Percentiles rank a stretch among this genome's conserved stretches.
Evolutionary conservation across 2,797 vertebrate species (phyloP).

Genomic region (Notamacropus eugenii): DNA sequence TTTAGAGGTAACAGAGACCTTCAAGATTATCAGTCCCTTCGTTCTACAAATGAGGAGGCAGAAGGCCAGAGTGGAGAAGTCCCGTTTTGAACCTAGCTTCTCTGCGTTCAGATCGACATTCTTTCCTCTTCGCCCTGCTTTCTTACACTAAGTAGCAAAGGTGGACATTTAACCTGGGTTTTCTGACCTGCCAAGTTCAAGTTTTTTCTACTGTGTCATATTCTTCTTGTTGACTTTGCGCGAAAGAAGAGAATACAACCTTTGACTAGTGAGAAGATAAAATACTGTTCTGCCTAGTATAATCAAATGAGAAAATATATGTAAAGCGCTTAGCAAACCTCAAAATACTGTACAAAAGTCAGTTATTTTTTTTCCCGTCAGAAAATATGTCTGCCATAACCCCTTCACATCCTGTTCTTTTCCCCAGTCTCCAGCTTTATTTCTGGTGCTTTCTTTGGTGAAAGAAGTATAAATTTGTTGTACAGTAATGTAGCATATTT

Average conservation of each 20-base stretch:
- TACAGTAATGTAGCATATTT: not conserved
- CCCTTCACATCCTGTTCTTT: not conserved
- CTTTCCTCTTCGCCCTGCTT: not conserved
- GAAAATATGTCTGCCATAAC: not conserved
- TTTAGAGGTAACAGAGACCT: not conserved
- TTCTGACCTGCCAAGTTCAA: not conserved
- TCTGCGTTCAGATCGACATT: not conserved
- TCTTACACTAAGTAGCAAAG: not conserved
- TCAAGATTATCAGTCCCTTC: not conserved
- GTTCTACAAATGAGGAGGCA: not conserved
- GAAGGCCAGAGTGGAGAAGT: not conserved
- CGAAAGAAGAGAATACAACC: not conserved
- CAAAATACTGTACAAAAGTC: not conserved
- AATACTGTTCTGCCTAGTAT: not conserved
- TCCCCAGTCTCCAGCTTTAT: not conserved
- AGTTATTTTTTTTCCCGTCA: not conserved
- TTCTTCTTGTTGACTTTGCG: not conserved
- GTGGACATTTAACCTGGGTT: not conserved
- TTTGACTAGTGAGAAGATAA: not conserved
- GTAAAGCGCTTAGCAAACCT: not conserved
- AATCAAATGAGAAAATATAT: not conserved
- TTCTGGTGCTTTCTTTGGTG: not conserved
- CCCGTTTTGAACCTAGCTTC: not conserved
- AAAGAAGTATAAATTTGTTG: not conserved
- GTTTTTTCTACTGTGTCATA: not conserved